A percentile compares a stretch with the other conserved stretches of the same genome.
Evolutionary conservation across 2,113 vertebrate genomes (phyloP).

Genomic region (Leucosticte australis): DNA sequence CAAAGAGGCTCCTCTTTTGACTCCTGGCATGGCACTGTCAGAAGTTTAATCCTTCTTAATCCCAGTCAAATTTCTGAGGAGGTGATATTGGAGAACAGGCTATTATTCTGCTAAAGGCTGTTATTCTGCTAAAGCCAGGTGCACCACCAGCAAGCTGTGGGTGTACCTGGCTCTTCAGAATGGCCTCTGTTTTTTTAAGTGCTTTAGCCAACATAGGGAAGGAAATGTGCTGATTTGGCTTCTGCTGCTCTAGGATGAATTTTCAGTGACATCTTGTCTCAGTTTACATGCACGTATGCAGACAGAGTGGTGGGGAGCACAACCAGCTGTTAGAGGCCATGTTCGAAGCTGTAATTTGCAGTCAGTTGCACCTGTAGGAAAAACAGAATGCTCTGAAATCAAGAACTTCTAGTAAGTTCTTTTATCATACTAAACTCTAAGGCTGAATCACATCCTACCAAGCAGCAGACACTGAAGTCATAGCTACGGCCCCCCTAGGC

Average conservation of each 20-base stretch:
- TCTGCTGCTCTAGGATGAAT: background rate
- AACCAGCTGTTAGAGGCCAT: background rate
- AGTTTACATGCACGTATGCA: accelerated
- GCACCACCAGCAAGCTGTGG: background rate
- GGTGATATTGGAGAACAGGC: background rate
- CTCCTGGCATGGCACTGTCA: background rate
- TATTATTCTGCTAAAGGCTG: background rate
- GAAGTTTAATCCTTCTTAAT: background rate
- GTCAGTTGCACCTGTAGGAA: background rate
- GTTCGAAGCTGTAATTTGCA: background rate
- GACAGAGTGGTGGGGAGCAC: background rate
- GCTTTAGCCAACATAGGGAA: background rate
- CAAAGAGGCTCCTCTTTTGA: background rate
- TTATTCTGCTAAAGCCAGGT: background rate
- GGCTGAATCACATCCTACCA: background rate
- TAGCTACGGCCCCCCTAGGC: background rate
- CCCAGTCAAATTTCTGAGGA: background rate
- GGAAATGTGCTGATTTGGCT: background rate
- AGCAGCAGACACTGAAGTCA: background rate
- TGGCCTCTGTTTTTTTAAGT: background rate
- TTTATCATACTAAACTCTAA: background rate
- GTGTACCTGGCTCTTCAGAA: background rate
- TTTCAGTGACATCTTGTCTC: background rate
- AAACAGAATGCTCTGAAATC: background rate
- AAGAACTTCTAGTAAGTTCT: background rate